Evolutionary conservation across 2,888 invertebrate species (phyloP), one percentile per base, ranked within the genome.

Genomic region (Girardia tigrina): DNA sequence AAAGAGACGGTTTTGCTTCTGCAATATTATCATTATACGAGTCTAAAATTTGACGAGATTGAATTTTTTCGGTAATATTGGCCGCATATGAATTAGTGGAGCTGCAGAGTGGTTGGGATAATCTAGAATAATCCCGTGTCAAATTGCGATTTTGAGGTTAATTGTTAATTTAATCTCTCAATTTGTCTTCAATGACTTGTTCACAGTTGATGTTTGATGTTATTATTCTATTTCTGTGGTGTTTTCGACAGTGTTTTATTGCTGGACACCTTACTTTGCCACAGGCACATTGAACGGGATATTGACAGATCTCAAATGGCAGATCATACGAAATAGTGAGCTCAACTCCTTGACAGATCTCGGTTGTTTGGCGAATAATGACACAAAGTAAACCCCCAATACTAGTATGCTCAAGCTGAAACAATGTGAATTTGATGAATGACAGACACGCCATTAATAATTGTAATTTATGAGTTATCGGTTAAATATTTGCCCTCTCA

Each of bases 251-350:
- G n/a, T 56, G 56, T 16, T 56, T 56, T 12, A 56, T 56, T n/a
- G 56, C 76, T 6, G 76, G 76, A 27, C 76, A 76, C 23, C 76
- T 26, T 20, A 29, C 56, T 28, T 72, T 42, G 26, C 73, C 76
- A 27, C 76, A 76, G n/a, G 76, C 76, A 28, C 76, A 76, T n/a
- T 76, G 74, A n/a, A 76, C 73, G 23, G 76, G 73, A 69, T 76
- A 76, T 23, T 42, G 76, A 42, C 71, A 71, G 14, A 42, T 42
- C 23, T 26, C 75, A 29, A 42, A 76, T 14, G 75, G 74, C 26
- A 76, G 26, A 28, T 76, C 76, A 27, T 74, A 76, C n/a, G 76
- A 73, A n/a, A 76, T 36, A 56, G 76, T 76, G 4, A 76, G 20
- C 28, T 76, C 76, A 26, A 28, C 72, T 27, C 76, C 76, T 26